Conservation (phyloP, 2,797 vertebrate species). For the Scarus forsteni region DNA sequence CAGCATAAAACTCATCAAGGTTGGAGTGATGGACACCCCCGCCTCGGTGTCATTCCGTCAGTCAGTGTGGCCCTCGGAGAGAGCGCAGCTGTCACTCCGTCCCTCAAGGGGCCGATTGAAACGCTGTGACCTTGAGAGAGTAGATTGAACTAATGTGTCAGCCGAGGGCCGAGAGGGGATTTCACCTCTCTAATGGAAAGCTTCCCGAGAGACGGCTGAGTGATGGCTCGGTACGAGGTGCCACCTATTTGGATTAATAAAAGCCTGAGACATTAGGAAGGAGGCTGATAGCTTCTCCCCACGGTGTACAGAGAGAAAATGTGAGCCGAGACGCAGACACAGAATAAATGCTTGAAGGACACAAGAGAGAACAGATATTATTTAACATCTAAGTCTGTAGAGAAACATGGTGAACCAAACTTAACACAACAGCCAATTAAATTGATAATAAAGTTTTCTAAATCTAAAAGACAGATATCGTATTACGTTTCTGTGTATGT, state of each 20-base stretch:
- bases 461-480: too few relatives aligned
- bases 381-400: too few relatives aligned
- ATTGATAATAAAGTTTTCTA: too few relatives aligned
- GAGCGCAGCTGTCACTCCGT: slow-evolving; percentile 51
- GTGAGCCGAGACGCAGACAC: slow-evolving; percentile 15
- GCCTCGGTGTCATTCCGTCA: slow-evolving; percentile 14
- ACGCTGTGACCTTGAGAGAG: slow-evolving; percentile 68
- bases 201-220: slow-evolving; percentile 48
- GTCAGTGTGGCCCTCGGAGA: slow-evolving; percentile 44
- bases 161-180: slow-evolving; percentile 47
- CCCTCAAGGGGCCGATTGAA: slow-evolving; percentile 60
- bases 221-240: slow-evolving; percentile 40
- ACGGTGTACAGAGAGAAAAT: background rate
- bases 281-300: slow-evolving; percentile 23
- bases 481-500: too few relatives aligned
- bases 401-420: too few relatives aligned
- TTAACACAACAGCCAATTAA: too few relatives aligned
- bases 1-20: slow-evolving; percentile 3
- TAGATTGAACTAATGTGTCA: slow-evolving; percentile 59
- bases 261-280: slow-evolving; percentile 47
- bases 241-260: slow-evolving; percentile 60
- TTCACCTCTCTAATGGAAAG: slow-evolving; percentile 68
- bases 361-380: background rate
- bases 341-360: background rate
- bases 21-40: slow-evolving; percentile 35